Base-by-base conservation (phyloP, 2,797 vertebrate genomes). In the Ficedula albicollis region DNA sequence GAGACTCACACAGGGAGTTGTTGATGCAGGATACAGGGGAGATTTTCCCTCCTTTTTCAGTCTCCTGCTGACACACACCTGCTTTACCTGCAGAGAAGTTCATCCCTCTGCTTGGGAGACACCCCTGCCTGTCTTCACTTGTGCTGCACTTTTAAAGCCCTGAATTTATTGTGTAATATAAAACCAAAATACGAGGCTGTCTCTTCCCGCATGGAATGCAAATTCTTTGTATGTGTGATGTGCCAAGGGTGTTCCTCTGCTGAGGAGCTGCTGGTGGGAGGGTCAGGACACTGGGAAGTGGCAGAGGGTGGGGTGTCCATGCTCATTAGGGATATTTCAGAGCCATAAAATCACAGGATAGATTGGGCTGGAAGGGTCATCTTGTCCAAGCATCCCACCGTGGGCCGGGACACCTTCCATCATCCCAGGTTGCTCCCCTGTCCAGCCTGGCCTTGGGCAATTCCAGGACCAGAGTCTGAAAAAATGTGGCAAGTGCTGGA, bases 391-490 rank as follows among this genome's bases (percentile, higher is more conserved):
- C 55, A 54, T 32, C 29, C 63, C 48, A 29, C 16, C 29, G 5
- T 3, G 19, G 73, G 29, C 63, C 34, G 63, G 29, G 25, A 34
- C 55, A 46, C 9, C 11, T 59, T 39, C 29, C 55, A 25, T 38
- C 9, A 3, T 29, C 62, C 13, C 63, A 44, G 38, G 9, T 0
- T 68, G 29, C 29, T 46, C 20, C 48, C 34, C 30, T 0, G 0
- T 30, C 48, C 64, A 86, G 0, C 29, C 25, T 30, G 73, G 64
- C 56, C 56, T 78, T 18, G 56, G 48, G 4, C 41, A 19, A 10
- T 63, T 7, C 34, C 26, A 6, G 30, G 30, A 41, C 9, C 64
- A 8, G 23, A 62, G 14, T 22, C 27, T 43, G 44, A 21, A 68
- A 34, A 48, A 20, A 54, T 1, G 7, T 26, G 43, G 44, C 0